Evolutionary conservation across 2,888 invertebrate species (phyloP), one percentile per base, ranked within the genome.

Genomic region (Perizoma affinitatum): DNA sequence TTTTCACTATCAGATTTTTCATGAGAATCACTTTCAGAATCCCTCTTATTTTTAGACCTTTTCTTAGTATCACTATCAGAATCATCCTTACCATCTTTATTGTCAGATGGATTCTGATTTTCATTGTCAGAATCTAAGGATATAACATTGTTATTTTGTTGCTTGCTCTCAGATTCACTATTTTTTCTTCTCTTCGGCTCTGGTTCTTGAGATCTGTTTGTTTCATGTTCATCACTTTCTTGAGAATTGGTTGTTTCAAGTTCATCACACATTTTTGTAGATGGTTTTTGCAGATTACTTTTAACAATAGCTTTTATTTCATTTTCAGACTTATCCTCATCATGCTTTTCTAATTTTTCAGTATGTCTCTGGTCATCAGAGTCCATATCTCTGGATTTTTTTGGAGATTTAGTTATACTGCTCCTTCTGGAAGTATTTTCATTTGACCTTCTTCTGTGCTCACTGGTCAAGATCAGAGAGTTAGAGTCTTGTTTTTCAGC

Each of bases 251-350:
- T 56, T 46, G 36, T 48, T 44, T 41, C 22, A 46, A 40, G 41
- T 5, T 22, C 22, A 22, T 22, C 22, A 22, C 22, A 2, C 1
- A 22, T 22, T 22, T 22, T 22, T 22, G 22, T 22, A 22, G 22
- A 22, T 22, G 22, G 22, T 22, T 22, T 22, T 22, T 22, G 22
- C n/a, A 10, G 33, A 36, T 47, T 40, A 5, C 40, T 38, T 38
- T 38, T 38, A 6, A 6, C 38, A 38, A 38, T 7, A 3, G 38
- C 7, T 1, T 8, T 51, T 40, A 58, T 57, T 43, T 70, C 68
- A 62, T 68, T 71, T 10, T 76, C 75, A 44, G 84, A 82, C 67
- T 72, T 77, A 11, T 78, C 72, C 59, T 73, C 67, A 40, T 73
- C 68, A 73, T 63, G 66, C 74, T 63, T 67, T 75, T n/a, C 55